These are phyloP conservation scores for Sminthopsis crassicaudata DNA, from an alignment of 2,113 vertebrate genomes.

Conservation along the genomic window DNA sequence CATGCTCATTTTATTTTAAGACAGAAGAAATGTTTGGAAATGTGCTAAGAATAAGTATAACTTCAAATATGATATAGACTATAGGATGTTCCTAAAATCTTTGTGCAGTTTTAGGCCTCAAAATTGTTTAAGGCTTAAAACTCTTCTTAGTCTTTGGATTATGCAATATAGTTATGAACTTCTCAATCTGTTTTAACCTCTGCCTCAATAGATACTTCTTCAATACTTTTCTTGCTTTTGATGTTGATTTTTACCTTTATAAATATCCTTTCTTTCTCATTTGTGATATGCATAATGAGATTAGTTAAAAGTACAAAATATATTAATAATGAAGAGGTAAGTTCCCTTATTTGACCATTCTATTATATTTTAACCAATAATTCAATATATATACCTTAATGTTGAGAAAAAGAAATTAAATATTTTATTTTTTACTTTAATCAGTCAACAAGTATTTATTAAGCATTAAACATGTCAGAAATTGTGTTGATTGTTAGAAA, in stretches of 20 bases:
- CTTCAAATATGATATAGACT: neutral
- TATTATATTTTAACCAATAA: constrained; percentile 12
- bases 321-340: neutral
- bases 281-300: neutral
- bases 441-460: neutral
- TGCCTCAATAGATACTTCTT: neutral
- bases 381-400: constrained; percentile 16
- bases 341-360: neutral
- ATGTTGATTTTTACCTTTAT: neutral
- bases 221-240: neutral
- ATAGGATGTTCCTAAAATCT: neutral
- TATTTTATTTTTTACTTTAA: neutral
- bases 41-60: neutral
- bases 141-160: neutral
- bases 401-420: neutral
- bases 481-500: neutral
- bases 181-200: neutral
- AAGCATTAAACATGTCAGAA: neutral
- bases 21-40: neutral
- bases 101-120: neutral
- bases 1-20: constrained; percentile 43
- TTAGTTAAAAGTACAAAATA: neutral
- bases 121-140: neutral
- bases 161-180: neutral
- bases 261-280: neutral